A percentile compares a stretch with the other conserved stretches of the same genome.
Evolutionary conservation across 2,113 vertebrate genomes (phyloP).

Genomic region (Ptilonorhynchus violaceus): DNA sequence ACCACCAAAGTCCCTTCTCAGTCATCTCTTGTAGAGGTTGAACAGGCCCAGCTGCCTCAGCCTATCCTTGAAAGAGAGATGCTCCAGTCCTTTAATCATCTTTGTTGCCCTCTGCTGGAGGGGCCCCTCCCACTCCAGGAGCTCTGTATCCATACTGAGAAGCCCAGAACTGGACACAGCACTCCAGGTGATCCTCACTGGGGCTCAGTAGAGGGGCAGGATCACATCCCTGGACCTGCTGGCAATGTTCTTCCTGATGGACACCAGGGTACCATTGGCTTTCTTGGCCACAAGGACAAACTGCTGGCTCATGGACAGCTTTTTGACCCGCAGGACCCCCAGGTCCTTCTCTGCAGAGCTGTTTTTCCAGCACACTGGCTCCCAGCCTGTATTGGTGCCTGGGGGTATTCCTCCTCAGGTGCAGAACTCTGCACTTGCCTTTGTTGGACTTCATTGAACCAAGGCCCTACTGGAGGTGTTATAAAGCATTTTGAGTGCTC

Average conservation of each 20-base stretch:
- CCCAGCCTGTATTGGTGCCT: background rate
- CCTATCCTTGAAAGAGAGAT: background rate
- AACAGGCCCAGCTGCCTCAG: background rate
- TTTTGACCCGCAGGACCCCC: background rate
- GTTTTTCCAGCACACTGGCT: background rate
- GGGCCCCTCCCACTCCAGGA: background rate
- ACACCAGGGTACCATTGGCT: background rate
- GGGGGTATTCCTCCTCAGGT: accelerated
- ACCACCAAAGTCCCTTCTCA: background rate
- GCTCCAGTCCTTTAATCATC: background rate
- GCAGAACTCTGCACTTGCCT: background rate
- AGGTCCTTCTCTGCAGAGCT: background rate
- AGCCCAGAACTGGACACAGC: background rate
- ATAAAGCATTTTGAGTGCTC: accelerated
- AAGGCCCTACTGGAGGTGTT: accelerated
- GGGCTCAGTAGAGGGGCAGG: background rate
- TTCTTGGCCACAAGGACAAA: background rate
- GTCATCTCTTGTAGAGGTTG: background rate
- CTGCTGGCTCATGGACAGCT: background rate
- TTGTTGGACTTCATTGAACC: background rate
- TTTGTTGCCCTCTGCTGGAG: background rate
- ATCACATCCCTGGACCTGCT: background rate
- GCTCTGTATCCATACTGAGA: background rate
- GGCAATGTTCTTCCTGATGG: background rate
- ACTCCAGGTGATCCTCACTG: background rate